Evolutionary conservation across 1,140 invertebrate species (phyloP).

Genomic region (Schlechtendalia chinensis): DNA sequence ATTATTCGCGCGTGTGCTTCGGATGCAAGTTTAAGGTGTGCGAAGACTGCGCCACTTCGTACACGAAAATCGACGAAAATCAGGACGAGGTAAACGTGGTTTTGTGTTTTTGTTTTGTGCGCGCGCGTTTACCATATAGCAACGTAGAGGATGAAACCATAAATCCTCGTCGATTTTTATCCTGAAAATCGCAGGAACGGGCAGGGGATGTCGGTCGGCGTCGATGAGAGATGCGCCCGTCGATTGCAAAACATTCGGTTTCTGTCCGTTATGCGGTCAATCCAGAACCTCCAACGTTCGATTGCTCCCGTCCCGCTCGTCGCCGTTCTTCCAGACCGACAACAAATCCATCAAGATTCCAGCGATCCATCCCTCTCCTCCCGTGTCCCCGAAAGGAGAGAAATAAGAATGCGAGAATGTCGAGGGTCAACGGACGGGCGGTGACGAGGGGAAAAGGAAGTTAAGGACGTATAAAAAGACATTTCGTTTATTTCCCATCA

Average conservation of each 20-base stretch:
- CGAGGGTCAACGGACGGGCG: neutral
- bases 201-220: neutral
- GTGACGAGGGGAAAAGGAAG: neutral
- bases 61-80: slow-evolving; percentile 77
- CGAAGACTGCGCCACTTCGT: slow-evolving; percentile 82
- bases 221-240: neutral
- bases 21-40: slow-evolving; percentile 86
- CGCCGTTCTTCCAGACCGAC: slow-evolving; percentile 11
- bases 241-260: slow-evolving; percentile 43
- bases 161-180: slow-evolving; percentile 18
- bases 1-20: slow-evolving; percentile 78
- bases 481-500: slow-evolving; percentile 42
- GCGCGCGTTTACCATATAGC: neutral
- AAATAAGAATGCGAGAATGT: neutral
- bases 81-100: slow-evolving; percentile 69
- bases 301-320: neutral
- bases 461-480: slow-evolving; percentile 29
- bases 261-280: slow-evolving; percentile 42
- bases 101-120: neutral
- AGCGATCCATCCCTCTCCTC: no score
- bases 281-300: slow-evolving; percentile 9
- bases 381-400: neutral
- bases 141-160: neutral
- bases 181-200: neutral
- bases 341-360: slow-evolving; percentile 43